phyloP scores from a whole-genome alignment of 1,140 invertebrate genomes.

The Drosophila sturtevanti region DNA sequence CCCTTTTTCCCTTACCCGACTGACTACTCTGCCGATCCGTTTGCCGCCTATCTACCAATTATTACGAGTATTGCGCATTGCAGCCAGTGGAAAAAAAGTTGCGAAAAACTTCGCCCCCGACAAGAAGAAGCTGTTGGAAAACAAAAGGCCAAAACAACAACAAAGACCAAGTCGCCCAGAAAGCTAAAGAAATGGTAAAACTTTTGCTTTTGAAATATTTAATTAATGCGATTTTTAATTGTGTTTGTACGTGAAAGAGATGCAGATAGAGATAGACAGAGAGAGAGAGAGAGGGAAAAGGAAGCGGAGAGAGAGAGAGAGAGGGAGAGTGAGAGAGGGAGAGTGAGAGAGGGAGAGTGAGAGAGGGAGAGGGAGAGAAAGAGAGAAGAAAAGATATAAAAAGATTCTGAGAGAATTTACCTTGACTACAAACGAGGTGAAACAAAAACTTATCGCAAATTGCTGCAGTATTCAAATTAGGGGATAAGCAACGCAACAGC shows the following conservation, averaged over 20 bases:
- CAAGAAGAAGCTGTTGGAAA: constrained; percentile 47
- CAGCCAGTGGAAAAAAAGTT: constrained; percentile 61
- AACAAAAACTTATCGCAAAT: constrained; percentile 30
- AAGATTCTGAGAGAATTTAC: neutral
- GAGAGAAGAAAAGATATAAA: neutral
- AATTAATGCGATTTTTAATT: constrained; percentile 80
- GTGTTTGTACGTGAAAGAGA: constrained; percentile 38
- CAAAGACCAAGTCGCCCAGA: constrained; percentile 45
- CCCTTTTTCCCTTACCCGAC: constrained; percentile 33
- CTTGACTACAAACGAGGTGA: neutral
- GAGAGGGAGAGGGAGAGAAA: neutral
- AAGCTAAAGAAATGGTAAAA: constrained; percentile 73
- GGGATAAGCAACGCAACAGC: constrained; percentile 3
- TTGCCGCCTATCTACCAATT: constrained; percentile 24
- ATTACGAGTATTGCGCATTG: constrained; percentile 73
- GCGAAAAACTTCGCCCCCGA: constrained; percentile 56
- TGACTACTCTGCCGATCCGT: neutral
- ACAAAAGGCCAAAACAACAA: constrained; percentile 55
- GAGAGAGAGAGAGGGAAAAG: neutral
- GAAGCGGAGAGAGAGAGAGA: neutral
- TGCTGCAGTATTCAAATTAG: constrained; percentile 18
- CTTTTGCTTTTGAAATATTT: constrained; percentile 79
- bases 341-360: neutral
- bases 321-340: neutral
- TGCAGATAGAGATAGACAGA: neutral